These are phyloP conservation scores for Papio anubis DNA, from an alignment of 2,113 vertebrate genomes.

Conservation along the genomic window DNA sequence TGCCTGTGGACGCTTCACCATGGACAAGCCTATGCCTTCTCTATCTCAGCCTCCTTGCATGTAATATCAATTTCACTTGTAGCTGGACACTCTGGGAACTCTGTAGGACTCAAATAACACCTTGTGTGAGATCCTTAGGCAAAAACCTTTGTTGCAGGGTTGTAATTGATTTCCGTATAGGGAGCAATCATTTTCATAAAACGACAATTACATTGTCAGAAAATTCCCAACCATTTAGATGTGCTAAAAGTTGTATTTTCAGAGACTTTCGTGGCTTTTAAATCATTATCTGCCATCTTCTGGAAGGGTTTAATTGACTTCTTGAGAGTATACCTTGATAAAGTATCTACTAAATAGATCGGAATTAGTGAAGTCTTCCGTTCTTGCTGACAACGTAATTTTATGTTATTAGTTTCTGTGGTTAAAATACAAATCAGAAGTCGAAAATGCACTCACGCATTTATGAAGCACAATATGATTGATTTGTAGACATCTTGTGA, in stretches of 20 bases:
- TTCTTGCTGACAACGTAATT: constrained; percentile 37
- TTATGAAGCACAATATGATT: rapidly evolving
- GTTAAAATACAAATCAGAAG: constrained; percentile 13
- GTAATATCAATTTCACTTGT: rapidly evolving
- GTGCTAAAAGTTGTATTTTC: constrained; percentile 40
- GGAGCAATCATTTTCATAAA: not conserved
- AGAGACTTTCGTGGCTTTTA: constrained; percentile 42
- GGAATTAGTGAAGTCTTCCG: not conserved
- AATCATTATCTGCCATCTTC: constrained; percentile 17
- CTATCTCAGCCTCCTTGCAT: rapidly evolving
- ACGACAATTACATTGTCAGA: not conserved
- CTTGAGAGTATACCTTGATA: not conserved
- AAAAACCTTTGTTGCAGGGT: rapidly evolving
- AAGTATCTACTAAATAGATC: not conserved
- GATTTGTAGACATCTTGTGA: not conserved
- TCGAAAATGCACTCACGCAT: rapidly evolving
- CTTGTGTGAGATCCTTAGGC: rapidly evolving
- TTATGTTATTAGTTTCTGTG: not conserved
- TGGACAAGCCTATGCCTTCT: rapidly evolving
- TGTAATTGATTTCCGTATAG: not conserved
- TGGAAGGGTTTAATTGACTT: constrained; percentile 49
- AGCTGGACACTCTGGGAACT: rapidly evolving
- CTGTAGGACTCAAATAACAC: rapidly evolving
- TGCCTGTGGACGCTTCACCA: rapidly evolving
- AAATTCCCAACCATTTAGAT: constrained; percentile 13